These are phyloP conservation scores for Puntigrus tetrazona DNA, from an alignment of 2,113 vertebrate genomes.

Conservation along the genomic window DNA sequence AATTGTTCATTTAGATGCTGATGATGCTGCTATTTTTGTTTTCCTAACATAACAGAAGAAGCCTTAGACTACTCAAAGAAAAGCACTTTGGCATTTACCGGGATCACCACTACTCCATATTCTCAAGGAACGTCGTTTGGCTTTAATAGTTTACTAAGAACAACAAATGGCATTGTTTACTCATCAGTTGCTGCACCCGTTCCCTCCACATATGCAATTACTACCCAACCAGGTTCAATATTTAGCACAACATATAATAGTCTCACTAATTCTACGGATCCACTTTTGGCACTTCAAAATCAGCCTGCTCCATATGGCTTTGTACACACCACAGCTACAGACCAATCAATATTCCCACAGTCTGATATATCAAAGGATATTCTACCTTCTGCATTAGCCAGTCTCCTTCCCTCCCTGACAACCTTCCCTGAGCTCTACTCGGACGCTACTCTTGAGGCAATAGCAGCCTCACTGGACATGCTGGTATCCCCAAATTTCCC, in stretches of 20 bases:
- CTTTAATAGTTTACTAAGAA: conserved; percentile 85
- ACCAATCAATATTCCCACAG: conserved; percentile 78
- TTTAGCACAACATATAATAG: conserved; percentile 77
- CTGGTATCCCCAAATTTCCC: conserved; percentile 83
- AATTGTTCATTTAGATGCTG: conserved; percentile 65
- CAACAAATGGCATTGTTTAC: conserved; percentile 92
- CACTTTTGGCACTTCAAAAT: conserved; percentile 77
- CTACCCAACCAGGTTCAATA: conserved; percentile 95
- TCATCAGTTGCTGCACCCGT: conserved; percentile 89
- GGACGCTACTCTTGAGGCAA: conserved; percentile 84
- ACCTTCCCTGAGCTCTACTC: conserved; percentile 87
- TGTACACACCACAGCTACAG: conserved; percentile 79
- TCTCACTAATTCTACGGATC: conserved; percentile 65
- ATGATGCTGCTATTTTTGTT: conserved; percentile 77
- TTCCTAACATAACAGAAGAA: conserved; percentile 95
- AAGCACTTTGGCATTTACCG: conserved; percentile 81
- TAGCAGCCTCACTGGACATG: conserved; percentile 79
- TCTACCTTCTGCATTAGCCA: conserved; percentile 78
- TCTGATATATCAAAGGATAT: conserved; percentile 79
- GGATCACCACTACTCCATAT: conserved; percentile 82
- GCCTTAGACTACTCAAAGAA: conserved; percentile 97
- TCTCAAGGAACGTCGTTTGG: conserved; percentile 83
- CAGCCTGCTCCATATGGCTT: conserved; percentile 85
- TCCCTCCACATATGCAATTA: conserved; percentile 92
- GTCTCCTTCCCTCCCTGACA: conserved; percentile 79